These are phyloP conservation scores for Chymomyza costata DNA, from an alignment of 1,140 invertebrate species.

Conservation along the genomic window DNA sequence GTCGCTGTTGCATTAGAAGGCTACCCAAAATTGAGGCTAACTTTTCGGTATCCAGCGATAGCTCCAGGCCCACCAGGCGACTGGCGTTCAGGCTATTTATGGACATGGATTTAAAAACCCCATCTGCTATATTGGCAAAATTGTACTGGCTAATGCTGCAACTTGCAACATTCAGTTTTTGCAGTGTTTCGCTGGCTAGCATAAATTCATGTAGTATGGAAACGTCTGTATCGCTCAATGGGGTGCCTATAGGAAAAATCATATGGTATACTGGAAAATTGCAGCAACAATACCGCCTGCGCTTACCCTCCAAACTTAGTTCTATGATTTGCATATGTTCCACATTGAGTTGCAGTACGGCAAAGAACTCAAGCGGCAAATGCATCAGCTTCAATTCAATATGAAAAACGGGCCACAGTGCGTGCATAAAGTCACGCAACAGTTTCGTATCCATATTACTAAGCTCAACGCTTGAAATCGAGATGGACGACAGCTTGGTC, in stretches of 20 bases:
- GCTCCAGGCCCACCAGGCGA: constrained; percentile 30
- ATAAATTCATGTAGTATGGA: constrained; percentile 36
- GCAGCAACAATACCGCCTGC: neutral
- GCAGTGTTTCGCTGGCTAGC: constrained; percentile 32
- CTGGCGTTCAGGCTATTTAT: constrained; percentile 28
- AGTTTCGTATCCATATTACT: constrained; percentile 28
- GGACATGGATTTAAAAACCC: constrained; percentile 46
- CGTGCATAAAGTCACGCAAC: constrained; percentile 35
- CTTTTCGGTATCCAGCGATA: constrained; percentile 55
- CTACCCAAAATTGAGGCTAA: constrained; percentile 40
- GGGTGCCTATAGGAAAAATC: constrained; percentile 35
- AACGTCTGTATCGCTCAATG: constrained; percentile 20
- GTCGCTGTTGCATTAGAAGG: constrained; percentile 52
- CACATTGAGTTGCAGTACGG: constrained; percentile 38
- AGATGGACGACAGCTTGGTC: constrained; percentile 12
- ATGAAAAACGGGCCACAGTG: constrained; percentile 13
- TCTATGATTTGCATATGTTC: constrained; percentile 29
- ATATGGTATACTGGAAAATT: neutral
- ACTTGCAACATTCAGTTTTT: constrained; percentile 36
- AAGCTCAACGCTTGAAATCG: constrained; percentile 23
- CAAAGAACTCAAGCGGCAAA: constrained; percentile 52
- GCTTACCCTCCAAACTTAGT: constrained; percentile 54
- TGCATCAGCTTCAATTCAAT: constrained; percentile 52
- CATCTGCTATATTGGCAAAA: constrained; percentile 55
- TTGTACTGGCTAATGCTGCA: constrained; percentile 57